Percentiles rank a stretch among this genome's conserved stretches.
Conservation (phyloP, 2,888 invertebrate genomes). For the Epirrita christyi region DNA sequence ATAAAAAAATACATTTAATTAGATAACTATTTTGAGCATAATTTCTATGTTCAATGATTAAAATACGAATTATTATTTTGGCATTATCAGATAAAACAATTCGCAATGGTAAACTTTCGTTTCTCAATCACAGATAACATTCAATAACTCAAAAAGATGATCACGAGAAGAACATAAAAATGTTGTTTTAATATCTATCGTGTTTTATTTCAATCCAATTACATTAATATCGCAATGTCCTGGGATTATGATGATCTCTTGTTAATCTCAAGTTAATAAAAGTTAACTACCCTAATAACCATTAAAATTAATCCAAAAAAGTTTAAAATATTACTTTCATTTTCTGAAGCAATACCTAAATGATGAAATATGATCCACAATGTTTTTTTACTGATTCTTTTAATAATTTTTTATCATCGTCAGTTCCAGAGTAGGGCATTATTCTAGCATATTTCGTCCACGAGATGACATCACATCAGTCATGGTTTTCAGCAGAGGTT, state of each 20-base stretch:
- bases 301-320: neutral
- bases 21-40: no score
- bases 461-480: no score
- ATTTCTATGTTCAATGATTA: no score
- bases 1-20: slow-evolving; percentile 6
- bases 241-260: slow-evolving; percentile 2
- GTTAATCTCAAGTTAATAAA: neutral
- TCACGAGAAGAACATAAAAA: slow-evolving; percentile 37
- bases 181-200: slow-evolving; percentile 20
- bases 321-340: no score
- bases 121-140: slow-evolving; percentile 22
- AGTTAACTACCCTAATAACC: neutral
- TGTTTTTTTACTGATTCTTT: no score
- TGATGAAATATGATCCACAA: no score
- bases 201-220: slow-evolving; percentile 23
- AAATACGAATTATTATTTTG: no score
- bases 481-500: no score
- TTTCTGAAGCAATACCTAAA: no score
- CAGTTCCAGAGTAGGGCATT: no score
- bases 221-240: slow-evolving; percentile 10
- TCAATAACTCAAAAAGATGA: slow-evolving; percentile 23
- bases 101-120: slow-evolving; percentile 1
- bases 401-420: no score
- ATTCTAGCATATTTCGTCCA: no score
- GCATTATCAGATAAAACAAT: neutral